Conservation (phyloP, 2,888 invertebrate genomes). For the Tyria jacobaeae region DNA sequence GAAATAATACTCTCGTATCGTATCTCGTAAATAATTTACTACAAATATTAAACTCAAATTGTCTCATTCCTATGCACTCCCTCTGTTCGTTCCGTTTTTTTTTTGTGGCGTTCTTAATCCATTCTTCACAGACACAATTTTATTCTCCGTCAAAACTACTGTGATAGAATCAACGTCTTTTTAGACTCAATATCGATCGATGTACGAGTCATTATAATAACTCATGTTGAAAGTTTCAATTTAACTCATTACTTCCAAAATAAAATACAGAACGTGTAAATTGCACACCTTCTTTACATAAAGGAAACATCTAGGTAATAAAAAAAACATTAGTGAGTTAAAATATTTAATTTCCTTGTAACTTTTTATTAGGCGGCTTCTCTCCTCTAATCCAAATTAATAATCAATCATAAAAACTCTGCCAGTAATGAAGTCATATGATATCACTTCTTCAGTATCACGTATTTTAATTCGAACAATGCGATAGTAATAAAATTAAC, state of each 20-base stretch:
- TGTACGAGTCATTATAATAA: too few species aligned
- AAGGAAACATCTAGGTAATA: background rate
- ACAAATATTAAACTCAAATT: conserved; percentile 26
- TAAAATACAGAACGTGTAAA: too few species aligned
- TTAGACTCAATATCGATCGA: too few species aligned
- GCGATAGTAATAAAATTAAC: conserved; percentile 18
- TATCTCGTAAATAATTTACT: conserved; percentile 12
- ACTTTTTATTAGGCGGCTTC: background rate
- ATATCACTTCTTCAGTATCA: background rate
- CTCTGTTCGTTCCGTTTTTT: conserved; percentile 16
- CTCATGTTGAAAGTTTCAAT: too few species aligned
- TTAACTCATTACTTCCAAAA: too few species aligned
- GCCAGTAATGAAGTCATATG: background rate
- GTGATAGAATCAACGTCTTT: too few species aligned
- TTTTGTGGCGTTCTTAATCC: background rate
- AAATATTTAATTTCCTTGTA: background rate
- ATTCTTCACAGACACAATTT: background rate
- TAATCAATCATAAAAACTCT: background rate
- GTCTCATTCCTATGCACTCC: conserved; percentile 8
- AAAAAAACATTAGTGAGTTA: background rate
- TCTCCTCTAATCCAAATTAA: background rate
- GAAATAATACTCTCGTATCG: conserved; percentile 24
- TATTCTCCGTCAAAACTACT: too few species aligned
- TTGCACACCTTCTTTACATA: too few species aligned
- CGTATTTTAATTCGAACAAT: conserved; percentile 19